phyloP scores from a whole-genome alignment of 2,888 invertebrate genomes.

The Globia sparganii region DNA sequence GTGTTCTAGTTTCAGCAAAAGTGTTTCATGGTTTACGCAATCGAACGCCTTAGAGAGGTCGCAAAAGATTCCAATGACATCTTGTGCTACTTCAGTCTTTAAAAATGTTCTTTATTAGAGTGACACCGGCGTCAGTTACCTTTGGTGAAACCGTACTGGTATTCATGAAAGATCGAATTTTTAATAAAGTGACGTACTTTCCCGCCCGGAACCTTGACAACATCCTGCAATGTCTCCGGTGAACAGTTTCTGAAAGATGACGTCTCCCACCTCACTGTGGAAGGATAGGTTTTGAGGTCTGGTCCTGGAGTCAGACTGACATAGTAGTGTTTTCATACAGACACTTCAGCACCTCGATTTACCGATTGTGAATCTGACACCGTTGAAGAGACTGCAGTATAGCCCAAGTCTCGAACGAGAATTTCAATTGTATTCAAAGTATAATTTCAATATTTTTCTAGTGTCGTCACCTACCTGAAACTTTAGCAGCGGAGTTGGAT shows the following conservation, averaged over 20 bases:
- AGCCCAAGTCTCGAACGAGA: neutral
- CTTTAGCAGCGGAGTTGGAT: slow-evolving; percentile 99
- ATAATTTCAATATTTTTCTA: neutral
- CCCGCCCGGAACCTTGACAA: no score
- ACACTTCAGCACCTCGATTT: neutral
- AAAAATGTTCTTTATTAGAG: no score
- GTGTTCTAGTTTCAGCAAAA: no score
- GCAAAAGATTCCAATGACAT: no score
- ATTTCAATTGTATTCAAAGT: neutral
- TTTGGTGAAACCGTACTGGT: no score
- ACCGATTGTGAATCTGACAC: neutral
- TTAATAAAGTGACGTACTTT: no score
- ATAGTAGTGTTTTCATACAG: neutral
- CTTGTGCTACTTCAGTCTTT: no score
- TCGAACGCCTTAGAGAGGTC: no score
- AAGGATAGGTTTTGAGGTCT: neutral
- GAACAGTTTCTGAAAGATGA: neutral
- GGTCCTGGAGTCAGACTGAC: neutral
- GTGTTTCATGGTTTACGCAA: no score
- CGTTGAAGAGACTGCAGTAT: neutral
- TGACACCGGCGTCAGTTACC: no score
- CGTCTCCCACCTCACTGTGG: neutral
- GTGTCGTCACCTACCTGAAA: slow-evolving; percentile 91
- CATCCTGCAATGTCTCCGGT: neutral
- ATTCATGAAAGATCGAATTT: no score